Evolutionary conservation across 2,888 invertebrate genomes (phyloP), one percentile per base, ranked within the genome.

Genomic region (Caenorhabditis uteleia): DNA sequence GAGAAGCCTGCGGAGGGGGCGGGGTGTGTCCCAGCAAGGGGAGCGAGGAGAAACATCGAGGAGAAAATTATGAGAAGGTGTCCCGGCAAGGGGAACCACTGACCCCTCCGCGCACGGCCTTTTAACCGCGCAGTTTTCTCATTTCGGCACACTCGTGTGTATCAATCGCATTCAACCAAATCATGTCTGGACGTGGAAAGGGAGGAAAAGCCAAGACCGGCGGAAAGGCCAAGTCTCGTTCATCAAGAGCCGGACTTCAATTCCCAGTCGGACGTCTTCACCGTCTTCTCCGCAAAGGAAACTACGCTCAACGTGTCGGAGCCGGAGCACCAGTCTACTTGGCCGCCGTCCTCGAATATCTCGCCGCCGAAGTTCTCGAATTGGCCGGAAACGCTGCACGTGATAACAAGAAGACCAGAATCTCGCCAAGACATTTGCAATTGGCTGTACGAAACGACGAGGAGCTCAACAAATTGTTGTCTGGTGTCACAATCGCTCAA

Each of bases 401-500:
- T 47, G 86, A 86, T 82, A 86, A 86, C 80, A 85, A 85, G 76
- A 86, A 86, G 70, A 70, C 82, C 12, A 81, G 85, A 73, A 86
- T 86, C 74, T 85, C 85, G 73, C 85, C 85, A 20, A 75, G 79
- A 60, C 78, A 79, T 65, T 60, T 79, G 33, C 79, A 78, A 55
- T 64, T 79, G 43, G 79, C 79, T 39, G 78, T 79, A 49, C 70
- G 79, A 45, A 79, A 79, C 66, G 79, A 79, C 74, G 79, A 79
- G 49, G 79, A 79, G 60, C 50, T 79, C 68, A 79, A 79, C 77
- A 79, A 78, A 60, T 68, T 77, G 39, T 71, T 79, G 48, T 58
- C 76, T 47, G 89, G 90, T 38, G 91, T 91, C 2, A 91, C 90
- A n/a, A 91, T 92, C 80, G 89, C 91, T 25, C 89, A 91, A 84